Conservation (phyloP, 2,797 vertebrate species). For the Natrix natrix region DNA sequence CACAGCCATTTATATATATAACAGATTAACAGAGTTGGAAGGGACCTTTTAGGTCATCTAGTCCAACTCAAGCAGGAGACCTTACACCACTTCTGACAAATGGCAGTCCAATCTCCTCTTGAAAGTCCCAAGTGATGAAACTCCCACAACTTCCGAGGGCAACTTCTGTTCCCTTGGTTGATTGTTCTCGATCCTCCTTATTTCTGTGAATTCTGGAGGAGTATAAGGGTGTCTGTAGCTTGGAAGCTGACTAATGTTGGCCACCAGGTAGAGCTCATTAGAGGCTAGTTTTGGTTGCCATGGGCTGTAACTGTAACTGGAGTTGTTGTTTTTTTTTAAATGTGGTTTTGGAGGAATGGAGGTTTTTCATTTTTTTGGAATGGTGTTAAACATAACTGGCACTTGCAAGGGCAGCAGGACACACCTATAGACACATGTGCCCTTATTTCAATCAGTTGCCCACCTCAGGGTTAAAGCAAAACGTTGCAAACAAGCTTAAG, state of each 20-base stretch:
- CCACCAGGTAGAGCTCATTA: neutral
- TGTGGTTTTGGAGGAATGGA: neutral
- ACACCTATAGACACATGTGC: neutral
- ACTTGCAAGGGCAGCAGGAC: neutral
- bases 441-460: neutral
- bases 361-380: neutral
- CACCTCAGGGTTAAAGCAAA: neutral
- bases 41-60: no score
- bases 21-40: no score
- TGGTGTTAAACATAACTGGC: neutral
- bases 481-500: conserved; percentile 8
- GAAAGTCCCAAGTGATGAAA: no score
- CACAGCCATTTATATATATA: no score
- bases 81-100: no score
- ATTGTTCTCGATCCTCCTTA: no score
- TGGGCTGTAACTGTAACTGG: neutral
- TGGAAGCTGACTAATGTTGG: conserved; percentile 7
- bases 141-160: no score
- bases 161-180: no score
- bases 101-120: no score
- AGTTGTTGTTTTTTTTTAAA: neutral
- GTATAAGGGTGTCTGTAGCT: neutral
- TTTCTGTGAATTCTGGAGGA: neutral
- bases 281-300: neutral
- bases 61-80: no score